phyloP scores from a whole-genome alignment of 92 coral and sea anemone species.

The Desmophyllum pertusum region DNA sequence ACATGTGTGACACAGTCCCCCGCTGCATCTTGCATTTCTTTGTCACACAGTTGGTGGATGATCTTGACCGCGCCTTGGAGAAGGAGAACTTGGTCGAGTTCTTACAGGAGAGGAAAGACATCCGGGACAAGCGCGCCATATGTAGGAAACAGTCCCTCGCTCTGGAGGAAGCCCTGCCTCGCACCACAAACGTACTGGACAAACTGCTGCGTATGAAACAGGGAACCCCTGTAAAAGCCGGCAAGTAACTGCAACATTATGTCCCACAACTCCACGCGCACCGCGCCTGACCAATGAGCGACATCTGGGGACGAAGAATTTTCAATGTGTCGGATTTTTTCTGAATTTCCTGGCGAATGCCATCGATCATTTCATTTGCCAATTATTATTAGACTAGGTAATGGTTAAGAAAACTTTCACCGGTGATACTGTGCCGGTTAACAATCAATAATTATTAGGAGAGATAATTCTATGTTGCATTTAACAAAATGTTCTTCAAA shows the following conservation, averaged over 20 bases:
- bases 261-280: no score
- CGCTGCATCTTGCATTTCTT: conserved; percentile 82
- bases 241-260: neutral
- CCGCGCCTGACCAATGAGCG: no score
- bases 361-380: no score
- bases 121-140: conserved; percentile 56
- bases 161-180: conserved; percentile 57
- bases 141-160: conserved; percentile 45
- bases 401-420: no score
- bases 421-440: no score
- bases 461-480: no score
- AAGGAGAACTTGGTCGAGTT: conserved; percentile 60
- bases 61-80: conserved; percentile 63
- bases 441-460: no score
- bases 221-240: conserved; percentile 14
- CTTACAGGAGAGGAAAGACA: conserved; percentile 64
- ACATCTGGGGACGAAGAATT: no score
- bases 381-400: no score
- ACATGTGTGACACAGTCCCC: conserved; percentile 75
- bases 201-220: conserved; percentile 58
- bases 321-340: no score
- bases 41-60: conserved; percentile 67
- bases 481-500: no score
- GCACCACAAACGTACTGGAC: conserved; percentile 39
- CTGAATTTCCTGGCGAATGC: no score